Conservation (phyloP, 2,888 invertebrate species). For the Antheraea yamamai region DNA sequence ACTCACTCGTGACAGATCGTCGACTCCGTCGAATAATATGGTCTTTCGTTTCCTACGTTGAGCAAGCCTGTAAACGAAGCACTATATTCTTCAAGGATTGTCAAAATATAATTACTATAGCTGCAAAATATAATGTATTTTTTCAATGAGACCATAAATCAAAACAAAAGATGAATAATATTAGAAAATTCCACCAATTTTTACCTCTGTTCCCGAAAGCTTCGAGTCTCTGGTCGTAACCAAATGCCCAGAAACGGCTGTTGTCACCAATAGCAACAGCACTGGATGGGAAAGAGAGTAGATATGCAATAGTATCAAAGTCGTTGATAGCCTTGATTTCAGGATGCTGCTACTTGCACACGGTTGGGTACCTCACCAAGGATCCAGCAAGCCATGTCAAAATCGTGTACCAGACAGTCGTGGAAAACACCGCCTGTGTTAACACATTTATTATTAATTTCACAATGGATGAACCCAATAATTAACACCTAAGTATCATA, state of each 20-base stretch:
- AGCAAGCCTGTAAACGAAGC: conserved; percentile 59
- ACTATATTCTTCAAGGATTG: too few species aligned
- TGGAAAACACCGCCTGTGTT: conserved; percentile 84
- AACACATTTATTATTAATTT: not conserved
- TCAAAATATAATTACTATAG: too few species aligned
- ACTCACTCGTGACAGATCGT: conserved; percentile 63
- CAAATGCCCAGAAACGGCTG: conserved; percentile 83
- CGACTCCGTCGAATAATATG: conserved; percentile 68
- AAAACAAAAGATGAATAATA: too few species aligned
- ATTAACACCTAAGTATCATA: not conserved
- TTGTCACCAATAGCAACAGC: conserved; percentile 84
- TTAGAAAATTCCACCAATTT: not conserved
- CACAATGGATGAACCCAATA: not conserved
- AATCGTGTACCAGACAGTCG: conserved; percentile 86
- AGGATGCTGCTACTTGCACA: conserved; percentile 79
- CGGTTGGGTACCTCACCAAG: conserved; percentile 83
- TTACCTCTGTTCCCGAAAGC: conserved; percentile 83
- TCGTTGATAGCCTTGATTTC: conserved; percentile 83
- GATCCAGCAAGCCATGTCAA: conserved; percentile 85
- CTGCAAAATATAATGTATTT: not conserved
- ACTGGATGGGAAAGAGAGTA: conserved; percentile 84
- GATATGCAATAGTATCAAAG: conserved; percentile 84
- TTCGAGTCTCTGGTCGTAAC: conserved; percentile 87
- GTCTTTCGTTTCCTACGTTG: conserved; percentile 79
- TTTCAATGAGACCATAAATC: not conserved